Evolutionary conservation across 2,888 invertebrate species (phyloP).

Genomic region (Drosophila robusta): DNA sequence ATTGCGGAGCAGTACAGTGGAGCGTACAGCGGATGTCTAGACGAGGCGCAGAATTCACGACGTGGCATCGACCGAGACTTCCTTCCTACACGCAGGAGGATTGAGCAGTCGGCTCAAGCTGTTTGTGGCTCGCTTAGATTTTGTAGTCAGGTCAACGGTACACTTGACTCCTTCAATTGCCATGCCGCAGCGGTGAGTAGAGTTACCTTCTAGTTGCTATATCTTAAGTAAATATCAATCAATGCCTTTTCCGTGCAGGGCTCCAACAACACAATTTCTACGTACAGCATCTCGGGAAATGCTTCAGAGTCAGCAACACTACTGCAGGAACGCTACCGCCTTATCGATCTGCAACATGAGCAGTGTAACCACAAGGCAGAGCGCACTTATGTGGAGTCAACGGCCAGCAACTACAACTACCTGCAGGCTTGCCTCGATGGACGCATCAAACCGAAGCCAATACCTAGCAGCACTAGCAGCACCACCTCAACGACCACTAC

Average conservation of each 20-base stretch:
- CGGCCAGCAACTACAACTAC: slow-evolving; percentile 74
- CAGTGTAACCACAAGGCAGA: slow-evolving; percentile 72
- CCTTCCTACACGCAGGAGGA: slow-evolving; percentile 50
- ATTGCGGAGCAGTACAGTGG: slow-evolving; percentile 68
- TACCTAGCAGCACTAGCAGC: slow-evolving; percentile 37
- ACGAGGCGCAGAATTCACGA: slow-evolving; percentile 55
- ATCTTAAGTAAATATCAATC: not conserved
- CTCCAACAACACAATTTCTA: slow-evolving; percentile 73
- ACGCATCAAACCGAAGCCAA: slow-evolving; percentile 52
- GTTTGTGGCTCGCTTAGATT: slow-evolving; percentile 59
- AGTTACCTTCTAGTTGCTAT: not conserved
- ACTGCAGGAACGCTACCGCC: slow-evolving; percentile 76
- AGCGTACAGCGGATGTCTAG: slow-evolving; percentile 59
- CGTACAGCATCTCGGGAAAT: slow-evolving; percentile 80
- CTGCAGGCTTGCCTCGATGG: slow-evolving; percentile 79
- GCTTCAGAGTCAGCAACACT: slow-evolving; percentile 71
- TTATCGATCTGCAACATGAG: slow-evolving; percentile 71
- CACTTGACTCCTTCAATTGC: slow-evolving; percentile 72
- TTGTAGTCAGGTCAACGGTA: slow-evolving; percentile 59
- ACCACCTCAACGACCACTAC: slow-evolving; percentile 50
- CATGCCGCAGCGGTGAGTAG: slow-evolving; percentile 74
- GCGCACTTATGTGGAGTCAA: slow-evolving; percentile 70
- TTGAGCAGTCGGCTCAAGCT: slow-evolving; percentile 47
- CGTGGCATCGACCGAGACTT: slow-evolving; percentile 66
- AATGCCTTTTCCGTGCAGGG: slow-evolving; percentile 53